Conservation (phyloP, 2,113 vertebrate species). For the Hymenochirus boettgeri region DNA sequence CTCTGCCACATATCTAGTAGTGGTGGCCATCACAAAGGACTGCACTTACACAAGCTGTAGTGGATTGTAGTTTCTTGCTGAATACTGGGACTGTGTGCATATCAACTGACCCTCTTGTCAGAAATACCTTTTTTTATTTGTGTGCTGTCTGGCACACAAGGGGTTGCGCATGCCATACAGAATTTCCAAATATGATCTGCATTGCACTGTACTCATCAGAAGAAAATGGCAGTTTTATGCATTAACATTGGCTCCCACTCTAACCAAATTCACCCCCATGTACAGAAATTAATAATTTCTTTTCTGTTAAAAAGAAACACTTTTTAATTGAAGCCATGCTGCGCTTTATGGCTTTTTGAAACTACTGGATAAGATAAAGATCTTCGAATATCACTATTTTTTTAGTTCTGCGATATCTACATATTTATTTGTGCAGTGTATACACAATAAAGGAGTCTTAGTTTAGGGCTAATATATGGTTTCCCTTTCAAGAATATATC, state of each 20-base stretch:
- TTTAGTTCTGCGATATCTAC: conserved; percentile 9
- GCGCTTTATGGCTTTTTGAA: conserved; percentile 13
- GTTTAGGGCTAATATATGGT: conserved; percentile 63
- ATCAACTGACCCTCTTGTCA: neutral
- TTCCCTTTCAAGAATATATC: conserved; percentile 66
- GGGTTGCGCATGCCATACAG: neutral
- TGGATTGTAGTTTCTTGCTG: conserved; percentile 6
- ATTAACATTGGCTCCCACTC: neutral
- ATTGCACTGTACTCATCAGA: neutral
- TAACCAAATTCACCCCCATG: neutral
- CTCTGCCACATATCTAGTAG: conserved; percentile 36
- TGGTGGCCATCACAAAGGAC: conserved; percentile 3
- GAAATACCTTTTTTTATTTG: neutral
- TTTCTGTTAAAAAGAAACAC: neutral
- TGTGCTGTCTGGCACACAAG: neutral
- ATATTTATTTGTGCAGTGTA: conserved; percentile 55
- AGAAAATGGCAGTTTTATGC: neutral
- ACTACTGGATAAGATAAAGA: conserved; percentile 30
- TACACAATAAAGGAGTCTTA: conserved; percentile 51
- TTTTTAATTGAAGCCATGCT: neutral
- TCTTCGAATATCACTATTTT: conserved; percentile 23
- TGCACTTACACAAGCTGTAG: neutral
- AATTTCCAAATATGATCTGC: neutral
- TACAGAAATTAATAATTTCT: neutral
- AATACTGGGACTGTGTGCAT: neutral